These are phyloP conservation scores for Eretmochelys imbricata DNA, from an alignment of 2,113 vertebrate species.

Conservation along the genomic window DNA sequence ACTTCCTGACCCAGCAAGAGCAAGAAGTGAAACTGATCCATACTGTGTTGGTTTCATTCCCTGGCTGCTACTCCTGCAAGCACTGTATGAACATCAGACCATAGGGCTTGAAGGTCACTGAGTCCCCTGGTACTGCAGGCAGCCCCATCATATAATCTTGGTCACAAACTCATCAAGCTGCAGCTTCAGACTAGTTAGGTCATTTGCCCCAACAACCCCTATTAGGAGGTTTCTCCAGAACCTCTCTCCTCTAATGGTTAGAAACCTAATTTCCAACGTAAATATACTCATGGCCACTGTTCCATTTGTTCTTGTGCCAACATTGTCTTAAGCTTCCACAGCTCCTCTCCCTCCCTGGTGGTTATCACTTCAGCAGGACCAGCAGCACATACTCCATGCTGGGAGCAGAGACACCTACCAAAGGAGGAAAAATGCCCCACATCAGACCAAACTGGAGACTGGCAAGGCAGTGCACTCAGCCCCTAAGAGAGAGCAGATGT, in stretches of 20 bases:
- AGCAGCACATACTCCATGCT: neutral
- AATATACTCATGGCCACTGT: neutral
- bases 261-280: neutral
- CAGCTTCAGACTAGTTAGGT: neutral
- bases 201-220: neutral
- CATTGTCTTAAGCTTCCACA: neutral
- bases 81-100: neutral
- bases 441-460: neutral
- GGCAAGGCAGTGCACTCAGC: neutral
- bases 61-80: neutral
- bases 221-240: no score
- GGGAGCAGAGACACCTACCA: neutral
- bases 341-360: neutral
- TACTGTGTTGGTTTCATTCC: no score
- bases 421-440: neutral
- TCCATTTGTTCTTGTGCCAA: neutral
- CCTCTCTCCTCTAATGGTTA: neutral
- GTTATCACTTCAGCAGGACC: neutral
- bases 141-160: neutral
- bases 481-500: neutral
- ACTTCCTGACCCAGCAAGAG: neutral
- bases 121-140: neutral
- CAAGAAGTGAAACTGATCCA: neutral
- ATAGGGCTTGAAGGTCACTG: neutral
- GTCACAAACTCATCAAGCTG: neutral